Evolutionary conservation across 2,888 invertebrate species (phyloP), one percentile per base, ranked within the genome.

Genomic region (Incurvaria masculella): DNA sequence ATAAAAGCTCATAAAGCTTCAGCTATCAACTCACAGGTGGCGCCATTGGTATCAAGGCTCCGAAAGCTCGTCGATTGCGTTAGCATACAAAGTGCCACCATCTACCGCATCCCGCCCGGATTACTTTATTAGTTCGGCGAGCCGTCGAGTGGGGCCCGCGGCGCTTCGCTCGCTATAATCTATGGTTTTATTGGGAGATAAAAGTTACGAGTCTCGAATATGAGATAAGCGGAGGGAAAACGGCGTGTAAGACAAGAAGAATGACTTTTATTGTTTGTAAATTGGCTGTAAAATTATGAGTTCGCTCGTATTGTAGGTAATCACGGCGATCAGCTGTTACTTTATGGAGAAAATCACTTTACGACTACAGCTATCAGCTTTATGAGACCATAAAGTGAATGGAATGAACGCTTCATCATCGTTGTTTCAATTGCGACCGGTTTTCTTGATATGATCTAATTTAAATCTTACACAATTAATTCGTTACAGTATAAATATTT

Each of bases 221-320:
- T 75, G 72, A 73, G 72, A 76, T 73, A 74, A 33, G 73, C 66
- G 66, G 68, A 68, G 72, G 74, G 74, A 62, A 70, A 70, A 70
- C 69, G 68, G 71, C 69, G 70, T 69, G 69, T 71, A 72, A 72
- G 71, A 74, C 71, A 70, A 73, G 71, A 70, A 69, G 69, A 33
- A 65, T 66, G 71, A 72, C 73, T 78, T 79, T 79, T 79, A 79
- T 79, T 79, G 79, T 79, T 79, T 78, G 76, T 75, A 78, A 79
- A 79, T 79, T 79, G 79, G 72, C 72, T 74, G 78, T 79, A 79
- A 79, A 79, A 75, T 79, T 76, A 79, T 76, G 74, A 76, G 69
- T 65, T 70, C 61, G 66, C 64, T 70, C 74, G 72, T 70, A 74
- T 75, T 76, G 69, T 69, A 62, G 64, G 71, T 68, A 74, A 75